Base-by-base conservation (phyloP, 2,797 vertebrate species). In the Pitangus sulphuratus region DNA sequence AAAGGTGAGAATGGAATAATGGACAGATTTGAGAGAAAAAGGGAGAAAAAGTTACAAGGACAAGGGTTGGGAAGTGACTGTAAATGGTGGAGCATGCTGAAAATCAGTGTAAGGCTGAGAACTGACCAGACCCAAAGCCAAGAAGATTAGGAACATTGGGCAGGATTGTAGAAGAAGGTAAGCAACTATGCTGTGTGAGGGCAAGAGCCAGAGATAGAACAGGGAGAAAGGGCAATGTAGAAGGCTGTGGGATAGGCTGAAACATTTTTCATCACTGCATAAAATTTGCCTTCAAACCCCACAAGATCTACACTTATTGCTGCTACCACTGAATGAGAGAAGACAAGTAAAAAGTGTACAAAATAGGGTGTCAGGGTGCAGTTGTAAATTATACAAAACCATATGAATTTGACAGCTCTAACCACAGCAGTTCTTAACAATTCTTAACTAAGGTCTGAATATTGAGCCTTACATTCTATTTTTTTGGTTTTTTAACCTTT, bases 111-210 rank as follows among this genome's bases (percentile, higher is more conserved):
- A 4, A 78, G 35, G 24, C 47, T 57, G 60, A 69, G 33, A 79
- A 66, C 3, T 15, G 21, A 31, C 19, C 48, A 72, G 24, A 65
- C 16, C 14, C 42, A n/a, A 70, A 61, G 5, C 6, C 0, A 0
- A 48, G 39, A 40, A 30, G 20, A 20, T 4, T 18, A 3, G 1
- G 21, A 26, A 7, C 4, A 0, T 5, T 16, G 9, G 8, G 5
- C 48, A n/a, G n/a, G 26, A 14, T 6, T 60, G 26, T 8, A 24
- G 54, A 12, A 79, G 60, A 12, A 30, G 2, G 10, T 37, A 30
- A 44, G 25, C 6, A 33, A 57, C 4, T 3, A 5, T 8, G 3
- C 1, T 17, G 18, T 16, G 15, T 18, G 31, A 57, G 19, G 22
- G 13, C 15, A 66, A 54, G 33, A 51, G 4, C 31, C 31, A 40